These are phyloP conservation scores for Nephrotoma flavescens DNA, from an alignment of 2,888 invertebrate species.

Conservation along the genomic window DNA sequence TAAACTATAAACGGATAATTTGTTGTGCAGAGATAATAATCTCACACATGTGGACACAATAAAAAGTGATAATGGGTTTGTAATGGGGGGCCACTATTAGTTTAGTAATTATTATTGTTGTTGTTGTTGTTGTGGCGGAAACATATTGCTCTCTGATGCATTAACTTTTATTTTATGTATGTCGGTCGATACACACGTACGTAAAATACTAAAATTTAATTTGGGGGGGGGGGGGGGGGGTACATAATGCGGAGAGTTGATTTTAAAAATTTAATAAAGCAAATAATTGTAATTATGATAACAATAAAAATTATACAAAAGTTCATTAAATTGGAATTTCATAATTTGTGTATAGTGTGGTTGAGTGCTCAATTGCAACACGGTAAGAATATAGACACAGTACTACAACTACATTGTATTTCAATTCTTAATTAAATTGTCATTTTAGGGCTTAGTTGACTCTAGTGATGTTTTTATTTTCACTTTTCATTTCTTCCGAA, in stretches of 20 bases:
- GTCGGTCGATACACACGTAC: not conserved
- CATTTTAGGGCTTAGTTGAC: too few relatives aligned
- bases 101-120: not conserved
- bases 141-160: not conserved
- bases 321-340: not conserved
- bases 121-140: not conserved
- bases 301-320: not conserved
- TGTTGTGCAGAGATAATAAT: not conserved
- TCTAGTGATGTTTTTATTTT: too few relatives aligned
- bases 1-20: not conserved
- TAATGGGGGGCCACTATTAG: not conserved
- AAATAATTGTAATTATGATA: not conserved
- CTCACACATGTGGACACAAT: not conserved
- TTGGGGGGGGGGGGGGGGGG: not conserved
- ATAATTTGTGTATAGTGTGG: not conserved
- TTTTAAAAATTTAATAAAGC: not conserved
- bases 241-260: not conserved
- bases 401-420: too few relatives aligned
- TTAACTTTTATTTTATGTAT: not conserved
- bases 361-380: too few relatives aligned
- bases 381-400: too few relatives aligned
- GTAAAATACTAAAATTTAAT: not conserved
- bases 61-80: not conserved
- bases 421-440: too few relatives aligned
- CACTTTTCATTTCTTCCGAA: too few relatives aligned